Percentiles rank a stretch among this genome's conserved stretches.
phyloP scores from a whole-genome alignment of 2,797 vertebrate species.

The Sebastes baramenuke region DNA sequence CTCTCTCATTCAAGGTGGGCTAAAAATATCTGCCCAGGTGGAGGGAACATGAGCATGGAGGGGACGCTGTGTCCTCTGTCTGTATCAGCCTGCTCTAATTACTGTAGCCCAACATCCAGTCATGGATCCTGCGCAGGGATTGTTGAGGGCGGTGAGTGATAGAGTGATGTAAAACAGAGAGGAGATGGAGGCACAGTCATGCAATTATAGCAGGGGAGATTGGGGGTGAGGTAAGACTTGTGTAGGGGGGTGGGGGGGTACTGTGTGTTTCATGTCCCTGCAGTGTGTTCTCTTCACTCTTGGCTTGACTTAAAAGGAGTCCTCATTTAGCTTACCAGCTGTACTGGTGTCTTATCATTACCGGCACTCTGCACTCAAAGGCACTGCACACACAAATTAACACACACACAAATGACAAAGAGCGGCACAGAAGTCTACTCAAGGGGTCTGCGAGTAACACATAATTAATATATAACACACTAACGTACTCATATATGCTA shows the following conservation, averaged over 20 bases:
- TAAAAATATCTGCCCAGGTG: conserved; percentile 83
- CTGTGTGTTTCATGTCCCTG: conserved; percentile 65
- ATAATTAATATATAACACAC: conserved; percentile 34
- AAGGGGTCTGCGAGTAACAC: conserved; percentile 21
- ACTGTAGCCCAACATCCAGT: conserved; percentile 70
- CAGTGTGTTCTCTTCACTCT: conserved; percentile 64
- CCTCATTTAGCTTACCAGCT: conserved; percentile 71
- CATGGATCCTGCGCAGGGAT: conserved; percentile 60
- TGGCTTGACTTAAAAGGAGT: conserved; percentile 73
- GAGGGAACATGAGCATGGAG: conserved; percentile 67
- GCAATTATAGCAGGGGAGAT: conserved; percentile 59
- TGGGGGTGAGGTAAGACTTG: conserved; percentile 64
- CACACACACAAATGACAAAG: conserved; percentile 45
- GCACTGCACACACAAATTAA: conserved; percentile 41
- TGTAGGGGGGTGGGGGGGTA: conserved; percentile 15
- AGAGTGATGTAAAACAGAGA: conserved; percentile 66
- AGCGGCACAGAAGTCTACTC: conserved; percentile 15
- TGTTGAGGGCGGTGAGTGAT: conserved; percentile 31
- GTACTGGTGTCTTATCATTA: conserved; percentile 74
- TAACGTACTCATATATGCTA: neutral
- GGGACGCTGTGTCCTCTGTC: conserved; percentile 80
- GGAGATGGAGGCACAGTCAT: conserved; percentile 58
- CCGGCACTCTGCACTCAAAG: conserved; percentile 45
- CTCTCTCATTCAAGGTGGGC: conserved; percentile 72
- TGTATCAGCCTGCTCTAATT: conserved; percentile 77